Conservation (phyloP, 2,113 vertebrate genomes). For the Phylloscopus trochiloides region DNA sequence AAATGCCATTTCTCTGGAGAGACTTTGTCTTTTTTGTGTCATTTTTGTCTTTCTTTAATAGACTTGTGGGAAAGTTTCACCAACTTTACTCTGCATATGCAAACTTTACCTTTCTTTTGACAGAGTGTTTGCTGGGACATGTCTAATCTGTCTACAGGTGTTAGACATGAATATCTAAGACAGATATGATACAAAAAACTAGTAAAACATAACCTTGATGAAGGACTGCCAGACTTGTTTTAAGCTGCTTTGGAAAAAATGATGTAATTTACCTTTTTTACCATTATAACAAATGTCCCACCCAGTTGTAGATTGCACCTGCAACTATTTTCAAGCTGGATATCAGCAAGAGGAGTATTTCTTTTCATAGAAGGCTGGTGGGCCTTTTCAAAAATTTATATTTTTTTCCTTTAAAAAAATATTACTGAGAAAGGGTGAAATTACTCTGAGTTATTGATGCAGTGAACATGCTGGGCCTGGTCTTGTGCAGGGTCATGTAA, state of each 20-base stretch:
- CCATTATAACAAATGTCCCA: not conserved
- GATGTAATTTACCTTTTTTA: slow-evolving; percentile 14
- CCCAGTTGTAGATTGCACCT: not conserved
- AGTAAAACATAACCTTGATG: slow-evolving; percentile 23
- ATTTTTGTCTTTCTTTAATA: slow-evolving; percentile 5
- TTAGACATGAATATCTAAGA: slow-evolving; percentile 32
- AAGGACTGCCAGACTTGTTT: slow-evolving; percentile 23
- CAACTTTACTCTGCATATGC: slow-evolving; percentile 24
- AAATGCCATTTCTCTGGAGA: not conserved
- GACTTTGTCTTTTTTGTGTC: not conserved
- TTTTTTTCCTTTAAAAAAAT: not conserved
- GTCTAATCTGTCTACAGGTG: slow-evolving; percentile 60
- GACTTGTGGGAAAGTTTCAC: slow-evolving; percentile 53
- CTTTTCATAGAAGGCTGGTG: not conserved
- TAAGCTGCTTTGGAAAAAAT: slow-evolving; percentile 8
- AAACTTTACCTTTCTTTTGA: slow-evolving; percentile 46
- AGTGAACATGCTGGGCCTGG: not conserved
- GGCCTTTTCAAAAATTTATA: not conserved
- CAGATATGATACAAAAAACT: slow-evolving; percentile 7
- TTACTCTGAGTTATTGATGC: not conserved
- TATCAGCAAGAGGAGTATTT: not conserved
- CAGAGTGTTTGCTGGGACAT: slow-evolving; percentile 60
- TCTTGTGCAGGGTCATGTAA: not conserved
- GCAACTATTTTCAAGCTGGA: not conserved
- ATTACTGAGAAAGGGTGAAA: not conserved